Percentiles rank a stretch among this genome's conserved stretches.
Conservation (phyloP, 2,888 invertebrate genomes). For the Orchesella flavescens region DNA sequence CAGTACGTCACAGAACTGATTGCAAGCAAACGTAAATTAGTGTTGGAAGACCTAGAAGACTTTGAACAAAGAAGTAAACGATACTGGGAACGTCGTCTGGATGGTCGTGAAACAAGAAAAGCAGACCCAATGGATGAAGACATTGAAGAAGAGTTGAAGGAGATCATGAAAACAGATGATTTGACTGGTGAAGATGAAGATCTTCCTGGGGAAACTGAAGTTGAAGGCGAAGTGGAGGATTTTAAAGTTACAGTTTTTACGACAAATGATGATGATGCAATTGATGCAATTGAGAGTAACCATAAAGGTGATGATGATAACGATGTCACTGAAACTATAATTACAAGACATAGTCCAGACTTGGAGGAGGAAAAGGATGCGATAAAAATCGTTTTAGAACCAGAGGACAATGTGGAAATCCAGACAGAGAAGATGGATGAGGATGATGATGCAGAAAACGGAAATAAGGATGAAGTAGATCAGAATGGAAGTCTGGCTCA, state of each 20-base stretch:
- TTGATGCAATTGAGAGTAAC: background rate
- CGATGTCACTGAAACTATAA: background rate
- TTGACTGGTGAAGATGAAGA: constrained; percentile 28
- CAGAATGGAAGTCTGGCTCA: constrained; percentile 27
- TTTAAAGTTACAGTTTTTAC: constrained; percentile 68
- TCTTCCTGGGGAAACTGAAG: constrained; percentile 2
- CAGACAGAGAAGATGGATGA: constrained; percentile 26
- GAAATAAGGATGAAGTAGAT: constrained; percentile 23
- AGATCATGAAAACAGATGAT: constrained; percentile 76
- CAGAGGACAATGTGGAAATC: constrained; percentile 31
- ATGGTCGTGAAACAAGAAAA: constrained; percentile 61
- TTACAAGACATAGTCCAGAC: constrained; percentile 6
- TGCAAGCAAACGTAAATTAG: constrained; percentile 77
- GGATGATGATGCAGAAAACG: constrained; percentile 9
- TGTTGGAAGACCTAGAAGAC: constrained; percentile 70
- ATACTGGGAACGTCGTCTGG: constrained; percentile 70
- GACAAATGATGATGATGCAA: background rate
- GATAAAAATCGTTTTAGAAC: constrained; percentile 26
- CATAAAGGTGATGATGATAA: constrained; percentile 13
- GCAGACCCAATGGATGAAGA: constrained; percentile 74
- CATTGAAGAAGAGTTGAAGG: constrained; percentile 80
- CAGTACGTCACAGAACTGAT: constrained; percentile 80
- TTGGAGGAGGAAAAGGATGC: background rate
- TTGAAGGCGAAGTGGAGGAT: constrained; percentile 63
- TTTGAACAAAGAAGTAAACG: constrained; percentile 70